Conservation (phyloP, 1,140 invertebrate species). For the Sminthurinus signatus region DNA sequence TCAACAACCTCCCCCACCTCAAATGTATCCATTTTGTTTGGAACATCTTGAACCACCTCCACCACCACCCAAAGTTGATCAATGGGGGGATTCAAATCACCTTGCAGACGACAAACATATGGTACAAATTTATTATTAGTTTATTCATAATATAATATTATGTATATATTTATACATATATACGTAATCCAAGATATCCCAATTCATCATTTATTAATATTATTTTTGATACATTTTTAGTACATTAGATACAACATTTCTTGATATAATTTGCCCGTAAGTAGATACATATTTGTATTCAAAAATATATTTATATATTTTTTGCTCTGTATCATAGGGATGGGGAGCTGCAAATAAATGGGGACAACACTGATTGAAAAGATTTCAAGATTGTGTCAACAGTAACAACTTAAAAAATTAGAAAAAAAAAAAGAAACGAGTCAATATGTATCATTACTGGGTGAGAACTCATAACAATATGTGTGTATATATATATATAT, state of each 20-base stretch:
- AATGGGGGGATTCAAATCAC: slow-evolving; percentile 22
- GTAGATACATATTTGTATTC: no score
- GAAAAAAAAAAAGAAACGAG: no score
- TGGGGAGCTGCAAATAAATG: slow-evolving; percentile 11
- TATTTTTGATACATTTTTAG: not conserved
- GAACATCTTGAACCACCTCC: slow-evolving; percentile 27
- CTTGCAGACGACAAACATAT: slow-evolving; percentile 35
- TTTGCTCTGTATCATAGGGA: not conserved
- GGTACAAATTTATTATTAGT: slow-evolving; percentile 3
- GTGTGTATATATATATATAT: no score
- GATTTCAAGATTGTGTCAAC: no score
- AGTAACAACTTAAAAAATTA: no score
- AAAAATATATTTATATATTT: slow-evolving; percentile 1
- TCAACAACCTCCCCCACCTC: slow-evolving; percentile 23
- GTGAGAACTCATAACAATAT: no score
- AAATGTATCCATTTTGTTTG: slow-evolving; percentile 30
- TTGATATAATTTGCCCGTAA: not conserved
- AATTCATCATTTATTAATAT: no score
- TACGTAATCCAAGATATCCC: not conserved
- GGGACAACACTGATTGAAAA: no score
- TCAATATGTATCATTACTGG: no score
- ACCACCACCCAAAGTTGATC: slow-evolving; percentile 26
- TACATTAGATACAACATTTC: no score
- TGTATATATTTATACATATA: slow-evolving; percentile 8
- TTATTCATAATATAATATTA: not conserved